Conservation (phyloP, 2,113 vertebrate species). For the Ellobius talpinus region DNA sequence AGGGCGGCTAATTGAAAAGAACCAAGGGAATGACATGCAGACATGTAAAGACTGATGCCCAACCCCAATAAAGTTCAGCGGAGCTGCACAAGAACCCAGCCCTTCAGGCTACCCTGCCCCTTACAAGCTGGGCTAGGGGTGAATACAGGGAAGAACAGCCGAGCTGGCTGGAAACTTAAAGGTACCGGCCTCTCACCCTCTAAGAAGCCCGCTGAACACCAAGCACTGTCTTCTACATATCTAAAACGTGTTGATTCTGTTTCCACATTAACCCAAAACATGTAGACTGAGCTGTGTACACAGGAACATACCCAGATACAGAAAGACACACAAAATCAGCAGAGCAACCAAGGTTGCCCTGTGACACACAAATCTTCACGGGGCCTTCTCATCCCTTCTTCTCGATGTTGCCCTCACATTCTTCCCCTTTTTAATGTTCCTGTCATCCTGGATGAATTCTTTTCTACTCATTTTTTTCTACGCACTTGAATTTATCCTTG, state of each 20-base stretch:
- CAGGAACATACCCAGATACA: neutral
- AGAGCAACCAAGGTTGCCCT: neutral
- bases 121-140: neutral
- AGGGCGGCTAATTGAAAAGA: slow-evolving; percentile 1
- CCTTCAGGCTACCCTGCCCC: neutral
- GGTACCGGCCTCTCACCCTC: neutral
- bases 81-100: neutral
- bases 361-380: neutral
- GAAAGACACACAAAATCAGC: neutral
- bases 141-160: neutral
- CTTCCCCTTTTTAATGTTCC: neutral
- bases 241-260: neutral
- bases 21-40: neutral
- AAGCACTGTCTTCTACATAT: neutral
- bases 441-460: neutral
- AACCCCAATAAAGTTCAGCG: neutral
- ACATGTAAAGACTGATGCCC: neutral
- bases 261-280: neutral
- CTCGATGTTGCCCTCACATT: neutral
- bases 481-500: slow-evolving; percentile 27
- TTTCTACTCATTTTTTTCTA: neutral
- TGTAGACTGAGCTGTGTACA: neutral
- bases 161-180: neutral
- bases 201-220: neutral
- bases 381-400: neutral